phyloP scores from a whole-genome alignment of 2,113 vertebrate genomes.

The Taurulus bubalis region DNA sequence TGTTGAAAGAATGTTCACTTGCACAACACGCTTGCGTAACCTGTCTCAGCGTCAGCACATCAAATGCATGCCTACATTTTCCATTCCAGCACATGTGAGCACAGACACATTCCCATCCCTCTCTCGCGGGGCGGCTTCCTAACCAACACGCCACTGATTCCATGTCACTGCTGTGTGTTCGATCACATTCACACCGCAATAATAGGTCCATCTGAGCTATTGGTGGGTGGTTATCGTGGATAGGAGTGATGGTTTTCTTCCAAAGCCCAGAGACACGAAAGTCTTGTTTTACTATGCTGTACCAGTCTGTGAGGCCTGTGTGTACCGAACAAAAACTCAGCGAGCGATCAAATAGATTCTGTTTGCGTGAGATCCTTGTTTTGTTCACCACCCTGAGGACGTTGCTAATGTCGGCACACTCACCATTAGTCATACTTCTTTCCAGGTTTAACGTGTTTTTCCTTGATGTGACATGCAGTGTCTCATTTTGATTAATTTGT shows the following conservation, averaged over 20 bases:
- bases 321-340: neutral
- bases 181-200: neutral
- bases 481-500: slow-evolving; percentile 47
- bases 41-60: slow-evolving; percentile 61
- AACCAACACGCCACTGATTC: slow-evolving; percentile 8
- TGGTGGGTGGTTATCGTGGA: slow-evolving; percentile 49
- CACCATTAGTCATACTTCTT: slow-evolving; percentile 34
- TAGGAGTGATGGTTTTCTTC: slow-evolving; percentile 30
- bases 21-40: slow-evolving; percentile 75
- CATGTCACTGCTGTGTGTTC: neutral
- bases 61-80: slow-evolving; percentile 68
- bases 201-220: slow-evolving; percentile 15
- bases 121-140: slow-evolving; percentile 35
- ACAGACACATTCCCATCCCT: slow-evolving; percentile 20
- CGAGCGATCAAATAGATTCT: slow-evolving; percentile 16
- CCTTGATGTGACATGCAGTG: slow-evolving; percentile 22
- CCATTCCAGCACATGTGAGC: slow-evolving; percentile 63
- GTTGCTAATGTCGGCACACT: slow-evolving; percentile 7
- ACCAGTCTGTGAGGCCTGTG: neutral
- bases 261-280: slow-evolving; percentile 6
- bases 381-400: neutral
- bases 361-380: slow-evolving; percentile 26
- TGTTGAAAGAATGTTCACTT: slow-evolving; percentile 70
- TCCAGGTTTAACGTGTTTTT: slow-evolving; percentile 27
- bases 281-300: neutral